Conservation (phyloP, 2,888 invertebrate genomes). For the Phyllotreta striolata region DNA sequence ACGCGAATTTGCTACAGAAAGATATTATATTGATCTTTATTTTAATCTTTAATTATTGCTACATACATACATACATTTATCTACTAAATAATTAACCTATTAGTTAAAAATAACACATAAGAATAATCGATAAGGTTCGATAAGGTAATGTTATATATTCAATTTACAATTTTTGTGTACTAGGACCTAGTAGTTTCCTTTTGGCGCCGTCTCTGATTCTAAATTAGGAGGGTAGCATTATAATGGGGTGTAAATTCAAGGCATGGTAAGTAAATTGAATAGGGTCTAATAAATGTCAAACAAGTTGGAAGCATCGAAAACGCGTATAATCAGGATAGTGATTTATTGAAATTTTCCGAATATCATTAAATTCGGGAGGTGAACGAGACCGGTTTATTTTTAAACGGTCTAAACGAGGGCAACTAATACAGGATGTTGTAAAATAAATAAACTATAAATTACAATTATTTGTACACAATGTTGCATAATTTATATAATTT, state of each 20-base stretch:
- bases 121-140: too few species aligned
- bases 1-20: too few species aligned
- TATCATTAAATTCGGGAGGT: constrained; percentile 3
- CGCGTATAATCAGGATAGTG: constrained; percentile 35
- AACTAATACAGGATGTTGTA: background rate
- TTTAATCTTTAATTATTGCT: too few species aligned
- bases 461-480: too few species aligned
- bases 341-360: constrained; percentile 33
- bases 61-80: too few species aligned
- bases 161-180: too few species aligned
- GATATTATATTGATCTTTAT: too few species aligned
- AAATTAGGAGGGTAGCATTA: constrained; percentile 30
- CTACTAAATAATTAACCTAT: background rate
- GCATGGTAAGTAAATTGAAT: constrained; percentile 39
- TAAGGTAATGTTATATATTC: too few species aligned
- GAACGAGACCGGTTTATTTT: too few species aligned
- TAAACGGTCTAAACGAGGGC: background rate
- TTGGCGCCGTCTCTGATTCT: background rate
- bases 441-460: constrained; percentile 2
- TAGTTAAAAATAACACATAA: too few species aligned
- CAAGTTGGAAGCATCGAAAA: constrained; percentile 40
- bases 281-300: constrained; percentile 42
- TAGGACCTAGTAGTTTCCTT: background rate
- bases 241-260: constrained; percentile 39
- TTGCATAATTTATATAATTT: too few species aligned